Percentiles rank a stretch among this genome's conserved stretches.
Evolutionary conservation across 2,797 vertebrate species (phyloP).

Genomic region (Gymnopithys bicolor): DNA sequence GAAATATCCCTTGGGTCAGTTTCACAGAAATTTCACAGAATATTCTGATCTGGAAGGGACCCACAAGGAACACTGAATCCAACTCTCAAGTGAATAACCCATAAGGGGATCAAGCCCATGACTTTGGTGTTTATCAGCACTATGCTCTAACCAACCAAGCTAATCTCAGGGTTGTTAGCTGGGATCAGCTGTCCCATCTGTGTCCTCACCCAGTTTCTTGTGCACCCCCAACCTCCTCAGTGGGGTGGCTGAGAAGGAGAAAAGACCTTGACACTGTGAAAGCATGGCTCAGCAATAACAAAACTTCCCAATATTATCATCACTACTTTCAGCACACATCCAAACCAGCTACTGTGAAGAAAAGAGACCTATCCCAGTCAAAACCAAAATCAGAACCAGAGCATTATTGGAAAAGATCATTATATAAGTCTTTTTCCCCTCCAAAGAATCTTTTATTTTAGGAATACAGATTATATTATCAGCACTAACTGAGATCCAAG

Average conservation of each 20-base stretch:
- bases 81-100: neutral
- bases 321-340: neutral
- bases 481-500: neutral
- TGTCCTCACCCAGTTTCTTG: neutral
- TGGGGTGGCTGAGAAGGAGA: neutral
- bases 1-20: neutral
- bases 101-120: neutral
- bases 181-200: neutral
- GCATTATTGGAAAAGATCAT: neutral
- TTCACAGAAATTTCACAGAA: neutral
- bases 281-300: neutral
- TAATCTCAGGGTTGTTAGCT: too few relatives aligned
- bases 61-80: neutral
- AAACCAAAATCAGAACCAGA: neutral
- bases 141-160: neutral
- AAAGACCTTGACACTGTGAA: neutral
- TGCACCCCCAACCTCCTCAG: neutral
- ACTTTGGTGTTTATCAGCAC: neutral
- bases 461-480: neutral
- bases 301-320: neutral
- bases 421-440: neutral
- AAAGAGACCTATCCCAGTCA: neutral
- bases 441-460: neutral
- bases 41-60: neutral
- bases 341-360: neutral